phyloP scores from a whole-genome alignment of 2,113 vertebrate genomes.

The Brachyhypopomus occidentalis region DNA sequence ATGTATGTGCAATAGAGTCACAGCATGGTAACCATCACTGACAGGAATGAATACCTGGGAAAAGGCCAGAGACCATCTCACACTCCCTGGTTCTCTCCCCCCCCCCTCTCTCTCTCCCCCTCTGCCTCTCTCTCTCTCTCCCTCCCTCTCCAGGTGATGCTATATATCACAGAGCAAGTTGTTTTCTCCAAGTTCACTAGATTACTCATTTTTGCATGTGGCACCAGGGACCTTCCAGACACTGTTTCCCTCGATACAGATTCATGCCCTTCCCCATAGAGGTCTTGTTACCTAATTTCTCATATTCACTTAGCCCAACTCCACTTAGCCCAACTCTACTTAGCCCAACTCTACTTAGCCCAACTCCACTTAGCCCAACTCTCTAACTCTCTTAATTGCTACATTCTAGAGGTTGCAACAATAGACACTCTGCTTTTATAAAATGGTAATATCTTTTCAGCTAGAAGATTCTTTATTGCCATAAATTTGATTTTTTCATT shows the following conservation, averaged over 20 bases:
- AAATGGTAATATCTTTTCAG: background rate
- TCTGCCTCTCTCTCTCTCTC: conserved; percentile 5
- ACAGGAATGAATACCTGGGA: conserved; percentile 53
- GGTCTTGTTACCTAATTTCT: background rate
- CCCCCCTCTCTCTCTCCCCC: conserved; percentile 10
- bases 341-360: too few species aligned
- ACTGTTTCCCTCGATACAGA: background rate
- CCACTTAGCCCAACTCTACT: too few species aligned
- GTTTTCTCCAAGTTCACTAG: background rate
- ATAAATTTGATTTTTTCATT: conserved; percentile 13
- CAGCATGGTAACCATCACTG: conserved; percentile 49
- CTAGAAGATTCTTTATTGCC: background rate
- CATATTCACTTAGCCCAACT: conserved; percentile 12
- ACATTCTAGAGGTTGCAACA: background rate
- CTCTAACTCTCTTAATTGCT: background rate
- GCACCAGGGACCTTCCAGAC: conserved; percentile 8
- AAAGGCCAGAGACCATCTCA: conserved; percentile 46
- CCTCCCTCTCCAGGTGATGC: background rate
- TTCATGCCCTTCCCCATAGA: background rate
- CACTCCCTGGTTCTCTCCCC: background rate
- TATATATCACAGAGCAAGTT: conserved; percentile 14
- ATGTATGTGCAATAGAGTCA: conserved; percentile 55
- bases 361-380: too few species aligned
- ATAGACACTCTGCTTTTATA: background rate
- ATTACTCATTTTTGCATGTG: conserved; percentile 10